Evolutionary conservation across 1,140 invertebrate genomes (phyloP).

Genomic region (Ridgeia piscesae): DNA sequence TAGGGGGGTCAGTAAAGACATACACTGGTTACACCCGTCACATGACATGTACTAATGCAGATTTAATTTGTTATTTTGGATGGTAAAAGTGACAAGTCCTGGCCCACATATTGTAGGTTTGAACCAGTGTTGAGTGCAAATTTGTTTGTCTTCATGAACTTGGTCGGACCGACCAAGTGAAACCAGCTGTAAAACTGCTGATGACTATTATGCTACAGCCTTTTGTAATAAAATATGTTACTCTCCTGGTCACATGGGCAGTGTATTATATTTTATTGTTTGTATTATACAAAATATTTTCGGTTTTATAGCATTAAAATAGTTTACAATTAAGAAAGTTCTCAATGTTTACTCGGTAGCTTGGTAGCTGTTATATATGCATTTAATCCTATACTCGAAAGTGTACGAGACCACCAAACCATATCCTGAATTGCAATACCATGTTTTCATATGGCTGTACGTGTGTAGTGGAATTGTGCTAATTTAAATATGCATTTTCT

Average conservation of each 20-base stretch:
- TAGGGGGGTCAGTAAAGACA: too few species aligned
- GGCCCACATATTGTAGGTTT: too few species aligned
- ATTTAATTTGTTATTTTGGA: too few species aligned
- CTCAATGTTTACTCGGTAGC: background rate
- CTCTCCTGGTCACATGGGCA: background rate
- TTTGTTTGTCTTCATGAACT: background rate
- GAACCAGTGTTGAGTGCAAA: too few species aligned
- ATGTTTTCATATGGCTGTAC: too few species aligned
- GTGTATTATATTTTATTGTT: background rate
- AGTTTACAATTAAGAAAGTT: background rate
- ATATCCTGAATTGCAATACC: background rate
- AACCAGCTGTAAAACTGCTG: background rate
- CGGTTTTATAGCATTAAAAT: too few species aligned
- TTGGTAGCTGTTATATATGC: background rate
- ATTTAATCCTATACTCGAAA: background rate
- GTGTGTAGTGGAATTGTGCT: background rate
- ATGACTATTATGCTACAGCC: background rate
- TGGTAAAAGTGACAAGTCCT: too few species aligned
- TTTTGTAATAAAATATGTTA: slow-evolving; percentile 20
- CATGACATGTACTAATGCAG: too few species aligned
- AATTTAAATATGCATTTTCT: background rate
- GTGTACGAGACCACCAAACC: background rate
- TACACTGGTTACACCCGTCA: too few species aligned
- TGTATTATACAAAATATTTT: background rate
- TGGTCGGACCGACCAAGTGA: background rate